Conservation (phyloP, 2,797 vertebrate genomes). For the Acipenser oxyrinchus region DNA sequence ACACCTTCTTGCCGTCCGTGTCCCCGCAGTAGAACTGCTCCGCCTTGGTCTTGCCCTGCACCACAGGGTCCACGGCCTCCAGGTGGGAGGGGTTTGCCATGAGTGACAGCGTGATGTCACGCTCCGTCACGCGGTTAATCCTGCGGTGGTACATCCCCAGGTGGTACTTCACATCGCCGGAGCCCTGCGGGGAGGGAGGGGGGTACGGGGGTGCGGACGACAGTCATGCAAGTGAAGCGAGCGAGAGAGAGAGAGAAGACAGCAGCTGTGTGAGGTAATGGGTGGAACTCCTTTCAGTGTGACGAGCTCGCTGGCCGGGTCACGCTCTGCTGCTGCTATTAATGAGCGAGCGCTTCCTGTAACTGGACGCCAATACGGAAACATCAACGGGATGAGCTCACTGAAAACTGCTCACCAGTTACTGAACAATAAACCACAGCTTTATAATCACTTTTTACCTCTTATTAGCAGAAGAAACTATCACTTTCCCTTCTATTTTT, state of each 20-base stretch:
- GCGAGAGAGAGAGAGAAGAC: neutral
- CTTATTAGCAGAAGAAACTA: too few species aligned
- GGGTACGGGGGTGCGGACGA: too few species aligned
- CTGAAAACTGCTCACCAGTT: too few species aligned
- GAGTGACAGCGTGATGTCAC: constrained; percentile 76
- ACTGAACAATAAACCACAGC: too few species aligned
- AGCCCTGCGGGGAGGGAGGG: constrained; percentile 60
- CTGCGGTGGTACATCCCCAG: constrained; percentile 87
- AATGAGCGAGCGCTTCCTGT: too few species aligned
- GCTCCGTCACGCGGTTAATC: constrained; percentile 76
- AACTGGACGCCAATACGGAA: too few species aligned
- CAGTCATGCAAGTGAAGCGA: neutral
- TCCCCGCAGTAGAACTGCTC: constrained; percentile 94
- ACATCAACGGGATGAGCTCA: too few species aligned
- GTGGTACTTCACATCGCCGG: constrained; percentile 92
- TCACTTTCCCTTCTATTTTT: too few species aligned
- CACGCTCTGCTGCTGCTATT: neutral
- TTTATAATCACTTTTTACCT: too few species aligned
- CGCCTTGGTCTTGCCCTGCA: constrained; percentile 95
- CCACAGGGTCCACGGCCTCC: constrained; percentile 86
- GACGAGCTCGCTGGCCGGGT: neutral
- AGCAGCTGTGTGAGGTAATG: too few species aligned
- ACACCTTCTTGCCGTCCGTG: constrained; percentile 76
- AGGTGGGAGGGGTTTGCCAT: constrained; percentile 92
- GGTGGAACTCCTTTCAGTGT: too few species aligned